Evolutionary conservation across 2,888 invertebrate genomes (phyloP), one percentile per base, ranked within the genome.

Genomic region (Drosophila suboccidentalis): DNA sequence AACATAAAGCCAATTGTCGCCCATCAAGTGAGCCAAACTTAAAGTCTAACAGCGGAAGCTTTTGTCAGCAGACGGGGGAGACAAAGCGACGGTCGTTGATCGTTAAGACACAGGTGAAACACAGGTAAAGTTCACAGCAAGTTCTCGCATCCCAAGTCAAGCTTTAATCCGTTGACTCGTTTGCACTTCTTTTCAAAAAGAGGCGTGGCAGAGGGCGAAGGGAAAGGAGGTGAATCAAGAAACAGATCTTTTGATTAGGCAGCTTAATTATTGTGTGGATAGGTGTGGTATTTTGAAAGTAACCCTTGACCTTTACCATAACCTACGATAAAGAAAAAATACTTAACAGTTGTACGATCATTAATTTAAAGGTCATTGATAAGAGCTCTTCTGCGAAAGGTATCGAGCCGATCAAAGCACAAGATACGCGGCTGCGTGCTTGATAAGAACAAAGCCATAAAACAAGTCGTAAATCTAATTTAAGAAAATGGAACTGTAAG

Each of bases 91-190:
- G 43, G 19, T 39, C 29, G 4, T 34, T 34, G 36, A 59, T 59
- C 51, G 64, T 26, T 59, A 22, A 22, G 22, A 22, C 22, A 22
- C 22, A 22, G 22, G 22, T 22, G 22, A 22, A 22, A 32, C 39
- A 44, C 73, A 66, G 68, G 82, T 85, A 81, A 76, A 44, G 34
- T n/a, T n/a, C 61, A 53, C 62, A 59, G 34, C 49, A 59, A 65
- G 41, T 73, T 51, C 55, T 71, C 41, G 11, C 15, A 17, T 17
- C 17, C 13, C 34, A 29, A 29, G 29, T 36, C 13, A 41, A 32
- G 36, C 26, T 43, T 8, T 41, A 54, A 68, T 38, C n/a, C 44
- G 65, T 8, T 60, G 19, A 19, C 19, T 19, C 71, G 58, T 76
- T 69, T 43, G 67, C 73, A 73, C 66, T 71, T 36, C 58, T 57